Base-by-base conservation (phyloP, 1,140 invertebrate genomes). In the Drosophila arawakana region DNA sequence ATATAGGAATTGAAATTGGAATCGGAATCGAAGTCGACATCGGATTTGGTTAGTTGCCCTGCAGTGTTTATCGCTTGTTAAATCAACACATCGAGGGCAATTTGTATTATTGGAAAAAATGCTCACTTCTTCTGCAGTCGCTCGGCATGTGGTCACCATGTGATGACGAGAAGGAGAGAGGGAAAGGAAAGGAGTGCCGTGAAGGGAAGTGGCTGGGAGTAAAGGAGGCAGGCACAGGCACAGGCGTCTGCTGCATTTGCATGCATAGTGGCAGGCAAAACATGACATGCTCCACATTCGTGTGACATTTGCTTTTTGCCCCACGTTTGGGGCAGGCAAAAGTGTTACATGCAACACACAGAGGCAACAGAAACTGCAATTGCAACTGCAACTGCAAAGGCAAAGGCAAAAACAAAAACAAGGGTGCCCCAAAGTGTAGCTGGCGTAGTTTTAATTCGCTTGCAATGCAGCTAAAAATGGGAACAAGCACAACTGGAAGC, bases 241-340 rank as follows among this genome's bases (percentile, higher is more conserved):
- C 30, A 7, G 30, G 46, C 10, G 10, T 21, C 46, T 52, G 49
- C n/a, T 34, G 37, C 70, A 63, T 52, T 79, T 80, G 67, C 83
- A 88, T 83, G 67, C 76, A 81, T 58, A 76, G 77, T 60, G 55
- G 71, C 43, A 76, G 55, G 71, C 43, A 76, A 73, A 60, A 88
- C 67, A 88, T 82, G 83, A 82, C 84, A 76, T 86, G 83, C 83
- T 88, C 83, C 84, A 86, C 76, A 88, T 86, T 86, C 70, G 73
- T 78, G 80, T 80, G 83, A 82, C 83, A 86, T 88, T 86, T 78
- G 78, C 54, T 25, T 43, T 43, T 61, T 71, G 46, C 58, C 41
- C 57, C 43, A 41, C 54, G 55, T 37, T 11, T 21, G 41, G 18
- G 13, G 61, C 47, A 63, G 52, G 47, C 65, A 71, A 73, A 83